Base-by-base conservation (phyloP, 2,113 vertebrate genomes). In the Tupaia chinensis region DNA sequence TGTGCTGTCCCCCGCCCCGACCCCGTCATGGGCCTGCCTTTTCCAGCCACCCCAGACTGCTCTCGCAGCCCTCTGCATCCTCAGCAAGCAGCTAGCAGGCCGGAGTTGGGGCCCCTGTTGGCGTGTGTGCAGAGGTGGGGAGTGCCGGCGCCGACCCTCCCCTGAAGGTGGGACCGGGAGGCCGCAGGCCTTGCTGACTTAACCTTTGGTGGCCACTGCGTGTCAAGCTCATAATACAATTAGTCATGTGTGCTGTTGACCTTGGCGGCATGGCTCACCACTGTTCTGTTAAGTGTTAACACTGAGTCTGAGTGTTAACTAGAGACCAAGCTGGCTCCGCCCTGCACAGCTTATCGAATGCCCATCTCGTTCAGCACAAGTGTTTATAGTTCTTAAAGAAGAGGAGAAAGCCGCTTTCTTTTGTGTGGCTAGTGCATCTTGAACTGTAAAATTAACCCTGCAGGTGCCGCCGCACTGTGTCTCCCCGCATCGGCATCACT, bases 161-260 rank as follows among this genome's bases (percentile, higher is more conserved):
- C 98, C 98, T 53, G 95, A 98, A 98, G 98, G 98, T 98, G 98
- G 98, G 98, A 44, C 44, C 44, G 44, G 44, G 44, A 44, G 44
- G 44, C 44, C 44, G 99, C 98, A 98, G 98, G 99, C 98, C 98
- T 98, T 98, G 99, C 99, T 99, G 99, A 99, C 98, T 99, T 99
- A 99, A 99, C 99, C 99, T 99, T 99, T 99, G 99, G 99, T 98
- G 98, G 98, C 99, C 98, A 97, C 98, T 99, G 98, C 99, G 99
- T 99, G 99, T 99, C 99, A 99, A 99, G 98, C 99, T 99, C 99
- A 98, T 99, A 99, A 99, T 99, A 99, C 99, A 99, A 99, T 99
- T 99, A 99, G 99, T 99, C 99, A 98, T 99, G 98, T 99, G 99
- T 98, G 99, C 98, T 97, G 97, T 98, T 99, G 99, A 99, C 99